These are phyloP conservation scores for Cottus gobio DNA, from an alignment of 2,113 vertebrate species.

Conservation along the genomic window DNA sequence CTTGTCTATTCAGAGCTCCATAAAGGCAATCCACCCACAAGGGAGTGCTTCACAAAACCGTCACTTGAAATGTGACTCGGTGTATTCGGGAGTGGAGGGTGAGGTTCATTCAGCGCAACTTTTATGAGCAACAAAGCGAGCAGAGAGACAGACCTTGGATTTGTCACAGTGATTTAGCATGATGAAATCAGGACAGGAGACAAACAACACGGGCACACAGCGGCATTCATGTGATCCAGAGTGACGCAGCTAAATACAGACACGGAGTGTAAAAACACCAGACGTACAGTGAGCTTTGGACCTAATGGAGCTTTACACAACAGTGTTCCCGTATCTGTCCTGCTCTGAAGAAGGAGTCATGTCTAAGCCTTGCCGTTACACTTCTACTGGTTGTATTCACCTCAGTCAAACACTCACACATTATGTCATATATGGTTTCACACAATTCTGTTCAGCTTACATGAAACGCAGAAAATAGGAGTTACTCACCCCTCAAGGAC, in stretches of 20 bases:
- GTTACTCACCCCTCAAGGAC: conserved; percentile 81
- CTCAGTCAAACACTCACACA: conserved; percentile 5
- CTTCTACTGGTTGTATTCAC: conserved; percentile 13
- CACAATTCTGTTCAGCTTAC: conserved; percentile 44
- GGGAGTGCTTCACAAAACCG: conserved; percentile 74
- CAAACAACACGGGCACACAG: conserved; percentile 29
- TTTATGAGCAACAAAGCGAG: conserved; percentile 65
- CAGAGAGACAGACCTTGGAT: conserved; percentile 39
- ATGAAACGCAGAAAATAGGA: conserved; percentile 29
- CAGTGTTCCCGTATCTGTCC: background rate
- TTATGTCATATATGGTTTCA: conserved; percentile 12
- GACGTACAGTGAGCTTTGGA: background rate
- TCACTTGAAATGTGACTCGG: conserved; percentile 76
- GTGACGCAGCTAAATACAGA: conserved; percentile 28
- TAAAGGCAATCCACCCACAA: conserved; percentile 69
- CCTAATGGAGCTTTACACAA: conserved; percentile 1
- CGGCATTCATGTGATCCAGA: conserved; percentile 38
- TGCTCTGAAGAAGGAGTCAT: conserved; percentile 18
- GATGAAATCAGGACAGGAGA: conserved; percentile 48
- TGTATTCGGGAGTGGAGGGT: conserved; percentile 62
- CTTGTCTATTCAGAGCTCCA: conserved; percentile 67
- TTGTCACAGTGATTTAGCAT: conserved; percentile 51
- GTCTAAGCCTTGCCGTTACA: background rate
- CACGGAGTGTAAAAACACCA: background rate
- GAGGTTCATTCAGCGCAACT: conserved; percentile 69